phyloP scores from a whole-genome alignment of 2,797 vertebrate genomes.

The Antennarius maculatus region DNA sequence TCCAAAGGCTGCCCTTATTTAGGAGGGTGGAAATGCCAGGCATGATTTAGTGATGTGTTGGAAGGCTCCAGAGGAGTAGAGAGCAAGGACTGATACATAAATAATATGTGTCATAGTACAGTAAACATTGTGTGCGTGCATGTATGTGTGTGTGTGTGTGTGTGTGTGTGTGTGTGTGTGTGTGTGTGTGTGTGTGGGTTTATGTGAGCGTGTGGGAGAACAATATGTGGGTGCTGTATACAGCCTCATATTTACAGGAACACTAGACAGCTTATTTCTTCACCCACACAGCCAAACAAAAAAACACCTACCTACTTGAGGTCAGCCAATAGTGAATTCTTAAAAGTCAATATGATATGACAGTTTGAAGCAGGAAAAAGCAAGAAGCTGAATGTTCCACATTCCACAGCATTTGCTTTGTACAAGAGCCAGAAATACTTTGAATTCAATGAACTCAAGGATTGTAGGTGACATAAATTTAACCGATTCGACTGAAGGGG shows the following conservation, averaged over 20 bases:
- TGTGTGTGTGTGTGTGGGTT: constrained; percentile 27
- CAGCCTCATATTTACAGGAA: constrained; percentile 57
- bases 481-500: no score
- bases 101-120: constrained; percentile 46
- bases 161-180: constrained; percentile 14
- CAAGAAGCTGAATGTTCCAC: no score
- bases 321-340: no score
- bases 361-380: no score
- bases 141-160: constrained; percentile 21
- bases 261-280: constrained; percentile 58
- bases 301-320: constrained; percentile 54
- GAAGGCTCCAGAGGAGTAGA: constrained; percentile 41
- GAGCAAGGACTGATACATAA: constrained; percentile 42
- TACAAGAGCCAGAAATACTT: no score
- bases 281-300: constrained; percentile 68
- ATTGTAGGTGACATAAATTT: no score
- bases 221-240: constrained; percentile 30
- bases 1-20: constrained; percentile 66
- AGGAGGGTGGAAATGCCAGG: constrained; percentile 53
- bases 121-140: constrained; percentile 45
- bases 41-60: constrained; percentile 69
- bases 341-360: no score
- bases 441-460: no score
- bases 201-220: constrained; percentile 36
- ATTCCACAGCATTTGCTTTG: no score